Evolutionary conservation across 1,140 invertebrate species (phyloP).

Genomic region (Drosophila oshimai): DNA sequence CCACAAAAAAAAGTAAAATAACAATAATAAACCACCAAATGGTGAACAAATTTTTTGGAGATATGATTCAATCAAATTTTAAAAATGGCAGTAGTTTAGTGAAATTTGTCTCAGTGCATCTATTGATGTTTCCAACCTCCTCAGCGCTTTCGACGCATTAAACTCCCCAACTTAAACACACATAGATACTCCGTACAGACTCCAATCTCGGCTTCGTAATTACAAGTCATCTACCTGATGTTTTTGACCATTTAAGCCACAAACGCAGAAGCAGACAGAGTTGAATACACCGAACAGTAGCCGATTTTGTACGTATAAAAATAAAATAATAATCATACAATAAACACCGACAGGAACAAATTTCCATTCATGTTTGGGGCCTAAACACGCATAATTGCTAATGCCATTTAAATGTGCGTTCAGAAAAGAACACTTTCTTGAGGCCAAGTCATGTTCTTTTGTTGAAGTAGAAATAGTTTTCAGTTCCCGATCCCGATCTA

Average conservation of each 20-base stretch:
- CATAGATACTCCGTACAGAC: not conserved
- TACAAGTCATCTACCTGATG: slow-evolving; percentile 78
- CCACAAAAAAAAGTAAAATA: too few species aligned
- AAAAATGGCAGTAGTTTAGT: too few species aligned
- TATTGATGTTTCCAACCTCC: slow-evolving; percentile 43
- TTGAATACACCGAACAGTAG: slow-evolving; percentile 58
- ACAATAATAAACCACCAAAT: too few species aligned
- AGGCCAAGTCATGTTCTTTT: slow-evolving; percentile 62
- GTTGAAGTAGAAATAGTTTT: slow-evolving; percentile 19
- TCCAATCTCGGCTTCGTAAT: slow-evolving; percentile 47
- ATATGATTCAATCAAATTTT: too few species aligned
- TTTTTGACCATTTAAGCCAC: slow-evolving; percentile 79
- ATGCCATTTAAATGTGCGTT: slow-evolving; percentile 72
- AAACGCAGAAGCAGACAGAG: slow-evolving; percentile 18
- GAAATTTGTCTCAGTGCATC: slow-evolving; percentile 33
- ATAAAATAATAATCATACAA: slow-evolving; percentile 75
- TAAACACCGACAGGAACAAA: slow-evolving; percentile 65
- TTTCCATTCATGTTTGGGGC: slow-evolving; percentile 63
- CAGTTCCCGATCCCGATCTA: slow-evolving; percentile 1
- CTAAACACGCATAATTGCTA: slow-evolving; percentile 69
- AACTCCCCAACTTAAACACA: slow-evolving; percentile 8
- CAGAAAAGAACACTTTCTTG: slow-evolving; percentile 21
- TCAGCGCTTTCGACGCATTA: slow-evolving; percentile 27
- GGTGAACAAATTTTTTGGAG: too few species aligned
- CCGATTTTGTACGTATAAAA: slow-evolving; percentile 42